A percentile compares a stretch with the other conserved stretches of the same genome.
Conservation (phyloP, 2,797 vertebrate species). For the Atherinosoma microstoma region DNA sequence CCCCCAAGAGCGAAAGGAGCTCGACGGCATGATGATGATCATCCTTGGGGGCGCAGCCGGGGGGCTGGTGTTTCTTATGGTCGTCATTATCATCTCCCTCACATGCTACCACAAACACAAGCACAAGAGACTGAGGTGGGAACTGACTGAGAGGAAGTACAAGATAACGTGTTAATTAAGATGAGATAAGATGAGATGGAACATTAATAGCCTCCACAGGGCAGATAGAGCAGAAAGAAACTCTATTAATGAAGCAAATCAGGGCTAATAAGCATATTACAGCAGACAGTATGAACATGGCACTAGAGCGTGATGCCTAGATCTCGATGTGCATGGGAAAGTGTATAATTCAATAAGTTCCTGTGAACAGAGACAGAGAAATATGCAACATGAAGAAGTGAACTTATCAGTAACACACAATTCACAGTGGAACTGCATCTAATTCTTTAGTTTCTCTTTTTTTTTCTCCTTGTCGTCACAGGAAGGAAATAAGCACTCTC, state of each 20-base stretch:
- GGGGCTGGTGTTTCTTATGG: constrained; percentile 84
- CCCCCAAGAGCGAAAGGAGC: fast-evolving
- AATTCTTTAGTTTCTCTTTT: neutral
- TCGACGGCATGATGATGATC: constrained; percentile 82
- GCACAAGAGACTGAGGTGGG: constrained; percentile 84
- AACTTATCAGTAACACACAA: neutral
- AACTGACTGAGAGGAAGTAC: constrained; percentile 87
- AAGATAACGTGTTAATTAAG: constrained; percentile 21
- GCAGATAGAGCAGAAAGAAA: neutral
- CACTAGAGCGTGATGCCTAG: neutral
- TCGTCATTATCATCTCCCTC: constrained; percentile 84
- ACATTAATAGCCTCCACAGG: constrained; percentile 21
- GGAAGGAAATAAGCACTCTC: constrained; percentile 84
- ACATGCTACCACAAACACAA: constrained; percentile 89
- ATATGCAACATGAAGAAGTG: neutral
- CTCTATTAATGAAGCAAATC: constrained; percentile 9
- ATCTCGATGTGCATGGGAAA: constrained; percentile 8
- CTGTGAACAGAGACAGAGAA: neutral
- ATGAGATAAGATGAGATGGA: constrained; percentile 32
- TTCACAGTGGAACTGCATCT: neutral
- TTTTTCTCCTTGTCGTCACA: constrained; percentile 45
- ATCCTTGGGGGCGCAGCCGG: constrained; percentile 82
- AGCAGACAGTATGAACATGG: constrained; percentile 17
- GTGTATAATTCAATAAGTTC: constrained; percentile 15
- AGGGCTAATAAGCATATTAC: constrained; percentile 4